These are phyloP conservation scores for Lysandra bellargus DNA, from an alignment of 2,888 invertebrate genomes.

Conservation along the genomic window DNA sequence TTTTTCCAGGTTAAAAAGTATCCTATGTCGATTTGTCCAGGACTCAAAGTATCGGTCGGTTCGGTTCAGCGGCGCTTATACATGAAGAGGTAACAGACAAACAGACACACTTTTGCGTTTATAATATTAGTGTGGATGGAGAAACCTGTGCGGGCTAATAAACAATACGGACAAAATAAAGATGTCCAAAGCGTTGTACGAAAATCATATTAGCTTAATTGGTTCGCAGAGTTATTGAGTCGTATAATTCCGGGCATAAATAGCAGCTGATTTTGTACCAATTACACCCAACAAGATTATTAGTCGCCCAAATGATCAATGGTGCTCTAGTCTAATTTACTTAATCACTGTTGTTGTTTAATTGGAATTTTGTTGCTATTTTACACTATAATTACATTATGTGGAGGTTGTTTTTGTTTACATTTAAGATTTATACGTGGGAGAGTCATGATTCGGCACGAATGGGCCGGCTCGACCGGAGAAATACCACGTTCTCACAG, in stretches of 20 bases:
- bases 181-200: slow-evolving; percentile 18
- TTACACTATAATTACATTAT: background rate
- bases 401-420: background rate
- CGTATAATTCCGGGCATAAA: slow-evolving; percentile 41
- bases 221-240: slow-evolving; percentile 31
- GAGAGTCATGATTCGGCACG: too few relatives aligned
- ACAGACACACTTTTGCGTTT: background rate
- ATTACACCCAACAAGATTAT: slow-evolving; percentile 52
- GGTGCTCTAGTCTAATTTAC: slow-evolving; percentile 45
- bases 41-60: too few relatives aligned
- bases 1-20: too few relatives aligned
- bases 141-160: background rate
- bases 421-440: too few relatives aligned
- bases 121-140: background rate
- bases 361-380: slow-evolving; percentile 25
- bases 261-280: slow-evolving; percentile 57
- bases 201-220: slow-evolving; percentile 35
- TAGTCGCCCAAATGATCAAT: slow-evolving; percentile 47
- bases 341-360: slow-evolving; percentile 43
- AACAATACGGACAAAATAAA: background rate
- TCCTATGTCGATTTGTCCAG: too few relatives aligned
- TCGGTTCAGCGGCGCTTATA: too few relatives aligned
- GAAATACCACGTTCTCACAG: too few relatives aligned
- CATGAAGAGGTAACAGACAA: too few relatives aligned
- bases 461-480: too few relatives aligned